A percentile compares a stretch with the other conserved stretches of the same genome.
Evolutionary conservation across 2,888 invertebrate genomes (phyloP).

Genomic region (Eugnorisma glareosa): DNA sequence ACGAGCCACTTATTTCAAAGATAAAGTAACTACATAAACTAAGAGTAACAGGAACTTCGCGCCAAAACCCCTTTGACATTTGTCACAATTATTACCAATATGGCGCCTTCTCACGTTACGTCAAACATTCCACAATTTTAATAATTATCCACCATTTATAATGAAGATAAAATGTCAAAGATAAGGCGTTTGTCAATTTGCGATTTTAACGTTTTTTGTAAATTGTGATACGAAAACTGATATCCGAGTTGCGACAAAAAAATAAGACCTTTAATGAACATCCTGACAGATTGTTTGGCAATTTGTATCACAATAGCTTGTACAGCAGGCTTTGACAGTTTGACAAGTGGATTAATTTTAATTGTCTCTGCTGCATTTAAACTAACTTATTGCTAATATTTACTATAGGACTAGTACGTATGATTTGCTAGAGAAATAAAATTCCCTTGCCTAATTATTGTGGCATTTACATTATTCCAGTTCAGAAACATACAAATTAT

Average conservation of each 20-base stretch:
- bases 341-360: slow-evolving; percentile 33
- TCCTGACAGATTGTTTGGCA: slow-evolving; percentile 39
- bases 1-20: slow-evolving; percentile 9
- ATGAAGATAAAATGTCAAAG: slow-evolving; percentile 63
- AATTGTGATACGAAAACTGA: slow-evolving; percentile 22
- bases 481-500: not conserved
- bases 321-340: slow-evolving; percentile 9
- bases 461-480: not conserved
- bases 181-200: slow-evolving; percentile 44
- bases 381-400: not conserved
- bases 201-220: slow-evolving; percentile 7
- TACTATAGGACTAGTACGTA: not conserved
- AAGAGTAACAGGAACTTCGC: slow-evolving; percentile 45
- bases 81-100: slow-evolving; percentile 40
- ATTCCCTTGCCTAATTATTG: not conserved
- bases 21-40: slow-evolving; percentile 18
- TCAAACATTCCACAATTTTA: slow-evolving; percentile 47
- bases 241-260: slow-evolving; percentile 36
- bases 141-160: slow-evolving; percentile 47
- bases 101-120: slow-evolving; percentile 58
- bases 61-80: slow-evolving; percentile 46
- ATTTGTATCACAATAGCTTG: slow-evolving; percentile 39
- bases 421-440: not conserved
- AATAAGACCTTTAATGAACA: slow-evolving; percentile 22
- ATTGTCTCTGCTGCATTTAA: slow-evolving; percentile 9